phyloP scores from a whole-genome alignment of 2,888 invertebrate species.

The Hemithea aestivaria region DNA sequence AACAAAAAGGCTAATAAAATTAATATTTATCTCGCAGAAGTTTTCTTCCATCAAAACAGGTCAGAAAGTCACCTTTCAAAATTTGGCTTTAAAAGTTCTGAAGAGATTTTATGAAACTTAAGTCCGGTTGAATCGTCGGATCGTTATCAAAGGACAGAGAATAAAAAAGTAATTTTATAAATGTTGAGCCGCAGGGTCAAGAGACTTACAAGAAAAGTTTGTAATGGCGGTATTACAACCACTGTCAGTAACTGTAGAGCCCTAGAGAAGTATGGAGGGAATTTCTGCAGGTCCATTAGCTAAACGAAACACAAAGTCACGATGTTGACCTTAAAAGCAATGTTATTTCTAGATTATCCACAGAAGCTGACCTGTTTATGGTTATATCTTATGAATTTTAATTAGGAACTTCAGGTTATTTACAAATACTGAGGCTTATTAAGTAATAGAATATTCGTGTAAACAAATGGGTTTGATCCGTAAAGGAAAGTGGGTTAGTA shows the following conservation, averaged over 20 bases:
- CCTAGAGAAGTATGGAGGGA: slow-evolving; percentile 8
- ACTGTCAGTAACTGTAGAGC: slow-evolving; percentile 20
- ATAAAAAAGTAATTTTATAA: slow-evolving; percentile 21
- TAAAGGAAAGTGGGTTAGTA: slow-evolving; percentile 13
- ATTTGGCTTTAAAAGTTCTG: slow-evolving; percentile 6
- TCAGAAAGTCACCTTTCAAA: not conserved
- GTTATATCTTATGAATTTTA: slow-evolving; percentile 17
- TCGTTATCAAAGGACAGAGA: slow-evolving; percentile 16
- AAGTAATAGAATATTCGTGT: slow-evolving; percentile 26
- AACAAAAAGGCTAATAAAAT: too few relatives aligned
- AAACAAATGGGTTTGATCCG: slow-evolving; percentile 25
- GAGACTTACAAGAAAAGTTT: slow-evolving; percentile 22
- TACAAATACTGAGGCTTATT: slow-evolving; percentile 8
- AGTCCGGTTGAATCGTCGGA: slow-evolving; percentile 11
- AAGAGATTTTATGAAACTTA: slow-evolving; percentile 8
- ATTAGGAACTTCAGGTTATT: slow-evolving; percentile 14
- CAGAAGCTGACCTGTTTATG: slow-evolving; percentile 16
- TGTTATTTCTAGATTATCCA: slow-evolving; percentile 23
- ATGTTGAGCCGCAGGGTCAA: slow-evolving; percentile 9
- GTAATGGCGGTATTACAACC: slow-evolving; percentile 21
- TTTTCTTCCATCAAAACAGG: slow-evolving; percentile 11
- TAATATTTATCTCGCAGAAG: not conserved
- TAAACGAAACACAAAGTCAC: slow-evolving; percentile 23
- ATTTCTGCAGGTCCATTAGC: slow-evolving; percentile 24
- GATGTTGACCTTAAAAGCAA: slow-evolving; percentile 16